Conservation (phyloP, 2,797 vertebrate species). For the Phataginus tetradactyla region DNA sequence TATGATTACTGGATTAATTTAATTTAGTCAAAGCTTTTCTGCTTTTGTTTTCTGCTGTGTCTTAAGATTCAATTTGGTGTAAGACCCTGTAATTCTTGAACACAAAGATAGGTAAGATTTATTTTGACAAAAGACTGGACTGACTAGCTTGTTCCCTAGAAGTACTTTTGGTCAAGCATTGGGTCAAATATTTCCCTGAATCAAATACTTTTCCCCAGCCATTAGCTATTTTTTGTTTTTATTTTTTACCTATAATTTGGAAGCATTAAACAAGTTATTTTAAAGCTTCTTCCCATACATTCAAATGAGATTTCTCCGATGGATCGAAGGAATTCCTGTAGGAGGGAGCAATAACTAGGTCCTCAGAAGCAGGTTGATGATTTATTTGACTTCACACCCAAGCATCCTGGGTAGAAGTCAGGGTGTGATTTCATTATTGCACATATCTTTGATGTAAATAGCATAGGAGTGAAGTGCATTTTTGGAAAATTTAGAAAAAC, state of each 20-base stretch:
- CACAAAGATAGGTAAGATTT: neutral
- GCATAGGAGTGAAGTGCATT: neutral
- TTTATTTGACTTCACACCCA: neutral
- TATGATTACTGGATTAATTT: neutral
- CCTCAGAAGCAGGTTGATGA: neutral
- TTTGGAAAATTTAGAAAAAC: neutral
- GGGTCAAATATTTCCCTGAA: neutral
- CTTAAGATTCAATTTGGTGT: neutral
- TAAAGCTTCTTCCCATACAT: neutral
- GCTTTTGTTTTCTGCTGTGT: neutral
- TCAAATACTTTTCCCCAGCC: neutral
- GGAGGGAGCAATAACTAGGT: neutral
- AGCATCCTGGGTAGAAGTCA: neutral
- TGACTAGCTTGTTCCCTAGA: neutral
- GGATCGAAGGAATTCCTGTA: neutral
- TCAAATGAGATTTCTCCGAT: neutral
- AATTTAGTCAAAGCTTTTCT: neutral
- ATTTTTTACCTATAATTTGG: neutral
- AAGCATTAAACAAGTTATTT: neutral
- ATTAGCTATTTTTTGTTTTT: neutral
- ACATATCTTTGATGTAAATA: neutral
- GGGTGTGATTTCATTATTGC: neutral
- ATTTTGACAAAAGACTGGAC: neutral
- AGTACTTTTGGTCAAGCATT: neutral
- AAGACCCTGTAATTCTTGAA: neutral